Base-by-base conservation (phyloP, 2,113 vertebrate species). In the Sigmodon hispidus region DNA sequence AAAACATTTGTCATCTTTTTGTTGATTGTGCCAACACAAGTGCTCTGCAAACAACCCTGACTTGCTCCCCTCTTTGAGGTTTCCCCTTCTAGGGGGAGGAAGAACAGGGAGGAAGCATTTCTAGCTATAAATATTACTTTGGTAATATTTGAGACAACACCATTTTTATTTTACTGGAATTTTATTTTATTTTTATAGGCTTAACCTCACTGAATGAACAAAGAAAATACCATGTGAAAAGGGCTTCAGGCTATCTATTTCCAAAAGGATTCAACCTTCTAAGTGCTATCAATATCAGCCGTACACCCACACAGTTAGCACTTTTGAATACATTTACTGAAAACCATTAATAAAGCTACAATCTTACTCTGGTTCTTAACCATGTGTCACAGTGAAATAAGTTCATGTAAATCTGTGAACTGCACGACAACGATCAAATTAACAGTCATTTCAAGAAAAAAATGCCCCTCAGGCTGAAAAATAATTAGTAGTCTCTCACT, bases 401-500 rank as follows among this genome's bases (percentile, higher is more conserved):
- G 98, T 98, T 98, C 98, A 98, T 98, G 98, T 98, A 98, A 98
- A 98, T 98, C 98, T 98, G 98, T 98, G 98, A 98, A 99, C 98
- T 98, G 98, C 98, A 98, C 97, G 63, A 98, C 98, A 99, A 98
- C 98, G 98, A 99, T 98, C 98, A 99, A 99, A 99, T 99, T 99
- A 99, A 98, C 98, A 98, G 98, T 98, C 98, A 97, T 98, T 99
- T 98, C 98, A 98, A 97, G 89, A 97, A 97, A 98, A 86, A 98
- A 98, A 98, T 98, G 97, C 97, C 98, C 98, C 98, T 98, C 97
- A 95, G 98, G 98, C 98, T 98, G 97, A 98, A 98, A 98, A 98
- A 98, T 98, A 99, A 99, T 99, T 99, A 99, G 98, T 98, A 98
- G 98, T 98, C 98, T 98, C 98, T 98, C 98, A 98, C 98, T 98